Base-by-base conservation (phyloP, 2,797 vertebrate genomes). In the Echiichthys vipera region DNA sequence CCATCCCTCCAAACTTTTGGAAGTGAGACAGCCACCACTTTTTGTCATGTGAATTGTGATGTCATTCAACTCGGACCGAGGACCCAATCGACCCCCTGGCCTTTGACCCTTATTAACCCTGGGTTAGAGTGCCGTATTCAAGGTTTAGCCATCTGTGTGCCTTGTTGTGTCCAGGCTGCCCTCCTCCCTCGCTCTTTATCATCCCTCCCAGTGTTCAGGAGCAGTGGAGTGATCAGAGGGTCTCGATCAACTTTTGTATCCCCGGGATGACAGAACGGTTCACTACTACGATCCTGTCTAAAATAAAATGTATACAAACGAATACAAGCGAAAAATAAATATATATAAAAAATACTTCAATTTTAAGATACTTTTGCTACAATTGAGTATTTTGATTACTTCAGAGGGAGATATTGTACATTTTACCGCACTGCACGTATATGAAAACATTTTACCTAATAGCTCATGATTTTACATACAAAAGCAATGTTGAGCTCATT, bases 131-230 rank as follows among this genome's bases (percentile, higher is more conserved):
- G 83, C 78, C 76, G 83, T 86, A 90, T 92, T 92, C 83, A 90
- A 91, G 91, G 90, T 89, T 88, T 86, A 86, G 88, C 92, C 92
- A 92, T 94, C 93, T 94, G 93, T 89, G 92, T 76, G 88, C 89
- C 83, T 88, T 78, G 78, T 71, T 86, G 80, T 63, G 66, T 78
- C 29, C 43, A 74, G 65, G 36, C 65, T 47, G 71, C 62, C 84
- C 84, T 82, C 86, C 84, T 83, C 81, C 76, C 56, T 77, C 73
- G 1, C 58, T 81, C 83, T 84, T 83, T 78, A 84, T 88, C 86
- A 66, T 65, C 74, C 71, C 34, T 70, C 58, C 66, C 59, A 77
- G 71, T 81, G 80, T 89, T 84, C 64, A 74, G 71, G 55, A 58
- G 85, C 80, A 84, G 64, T 70, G 71, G 70, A 72, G 56, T 84